Evolutionary conservation across 1,140 invertebrate species (phyloP), one percentile per base, ranked within the genome.

Genomic region (Diachasmimorpha longicaudata): DNA sequence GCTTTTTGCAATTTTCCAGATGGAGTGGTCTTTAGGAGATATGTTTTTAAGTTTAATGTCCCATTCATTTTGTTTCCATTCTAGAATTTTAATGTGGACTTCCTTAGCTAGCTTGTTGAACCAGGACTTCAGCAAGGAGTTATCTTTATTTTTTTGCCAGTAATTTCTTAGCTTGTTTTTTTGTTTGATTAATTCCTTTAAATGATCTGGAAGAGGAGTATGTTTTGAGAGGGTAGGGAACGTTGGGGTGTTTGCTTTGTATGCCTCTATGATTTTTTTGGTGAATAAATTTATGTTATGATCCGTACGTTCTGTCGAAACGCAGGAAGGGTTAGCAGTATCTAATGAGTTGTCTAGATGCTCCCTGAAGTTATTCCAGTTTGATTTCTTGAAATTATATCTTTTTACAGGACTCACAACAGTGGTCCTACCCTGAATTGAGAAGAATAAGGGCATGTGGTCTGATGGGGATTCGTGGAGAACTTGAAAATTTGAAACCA

Each of bases 401-500:
- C 68, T 36, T 13, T 23, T 16, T 4, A 16, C 11, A 10, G 2
- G 36, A 19, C 19, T 11, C 2, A 36, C 14, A 37, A 11, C 3
- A 13, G 2, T 25, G 19, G 42, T 23, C 9, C 14, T 36, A 9
- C 68, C 21, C 4, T 9, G 9, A 2, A 70, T 23, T 13, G 68
- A 70, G 14, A 70, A 70, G 37, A 37, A 13, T 10, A 70, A 14
- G 10, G 68, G 68, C 21, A 70, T 11, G 36, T 70, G 68, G 31
- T 70, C 68, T 10, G 68, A 70, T 1, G 68, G 68, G 8, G 68
- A 36, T n/a, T 70, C 68, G n/a, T n/a, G n/a, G n/a, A n/a, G n/a
- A n/a, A n/a, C n/a, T n/a, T n/a, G n/a, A n/a, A n/a, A n/a, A n/a
- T 13, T 31, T 1, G 23, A 36, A 14, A 39, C 23, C 2, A 70